phyloP scores from a whole-genome alignment of 2,888 invertebrate genomes.

The Halocaridina rubra region DNA sequence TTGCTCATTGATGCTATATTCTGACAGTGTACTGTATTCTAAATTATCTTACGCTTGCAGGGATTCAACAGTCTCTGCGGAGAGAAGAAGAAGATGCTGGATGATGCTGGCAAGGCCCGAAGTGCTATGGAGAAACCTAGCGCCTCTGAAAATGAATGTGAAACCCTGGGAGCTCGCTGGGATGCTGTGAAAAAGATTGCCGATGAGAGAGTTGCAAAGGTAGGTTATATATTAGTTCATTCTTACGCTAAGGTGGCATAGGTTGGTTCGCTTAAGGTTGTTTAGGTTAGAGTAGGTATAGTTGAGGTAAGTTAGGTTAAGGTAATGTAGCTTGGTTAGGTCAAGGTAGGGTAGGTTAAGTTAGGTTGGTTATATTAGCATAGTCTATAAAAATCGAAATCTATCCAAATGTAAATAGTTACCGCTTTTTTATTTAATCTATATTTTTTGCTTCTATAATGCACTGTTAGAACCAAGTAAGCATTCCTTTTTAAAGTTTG shows the following conservation, averaged over 20 bases:
- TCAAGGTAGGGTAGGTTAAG: background rate
- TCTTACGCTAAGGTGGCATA: too few relatives aligned
- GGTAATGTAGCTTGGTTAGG: background rate
- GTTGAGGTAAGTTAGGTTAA: background rate
- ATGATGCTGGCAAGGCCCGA: constrained; percentile 52
- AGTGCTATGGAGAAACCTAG: constrained; percentile 53
- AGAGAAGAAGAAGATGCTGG: constrained; percentile 55
- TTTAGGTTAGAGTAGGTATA: too few relatives aligned
- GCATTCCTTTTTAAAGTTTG: too few relatives aligned
- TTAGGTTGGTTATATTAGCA: too few relatives aligned
- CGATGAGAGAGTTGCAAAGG: constrained; percentile 63
- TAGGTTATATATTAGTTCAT: too few relatives aligned
- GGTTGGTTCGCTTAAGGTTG: too few relatives aligned
- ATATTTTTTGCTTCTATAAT: too few relatives aligned
- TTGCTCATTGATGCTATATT: background rate
- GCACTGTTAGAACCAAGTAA: too few relatives aligned
- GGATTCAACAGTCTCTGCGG: constrained; percentile 42
- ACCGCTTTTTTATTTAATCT: too few relatives aligned
- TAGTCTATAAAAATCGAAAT: too few relatives aligned
- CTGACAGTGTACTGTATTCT: background rate
- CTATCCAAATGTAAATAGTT: too few relatives aligned
- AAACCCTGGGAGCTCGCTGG: constrained; percentile 52
- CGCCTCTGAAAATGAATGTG: constrained; percentile 60
- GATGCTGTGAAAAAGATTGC: constrained; percentile 57
- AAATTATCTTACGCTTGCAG: background rate